A percentile compares a stretch with the other conserved stretches of the same genome.
These are phyloP conservation scores for Phyllotreta striolata DNA, from an alignment of 2,888 invertebrate species.

Conservation along the genomic window DNA sequence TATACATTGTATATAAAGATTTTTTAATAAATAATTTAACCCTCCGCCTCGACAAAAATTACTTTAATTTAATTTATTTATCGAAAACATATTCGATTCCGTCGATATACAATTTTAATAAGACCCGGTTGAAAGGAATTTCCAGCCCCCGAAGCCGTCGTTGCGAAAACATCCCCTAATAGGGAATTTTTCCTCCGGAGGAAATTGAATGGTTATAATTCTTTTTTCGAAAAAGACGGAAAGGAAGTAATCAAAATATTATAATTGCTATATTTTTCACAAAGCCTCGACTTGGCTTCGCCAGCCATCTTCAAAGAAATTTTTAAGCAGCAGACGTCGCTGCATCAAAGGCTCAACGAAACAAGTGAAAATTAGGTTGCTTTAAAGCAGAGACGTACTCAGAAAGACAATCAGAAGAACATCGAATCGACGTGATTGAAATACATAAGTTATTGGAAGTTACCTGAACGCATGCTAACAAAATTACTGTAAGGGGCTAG, in stretches of 20 bases:
- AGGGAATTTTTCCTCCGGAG: conserved; percentile 17
- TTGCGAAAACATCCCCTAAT: conserved; percentile 12
- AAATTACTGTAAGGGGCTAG: no score
- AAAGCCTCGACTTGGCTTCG: conserved; percentile 15
- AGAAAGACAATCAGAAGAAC: background rate
- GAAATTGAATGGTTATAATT: conserved; percentile 32
- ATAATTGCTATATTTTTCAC: conserved; percentile 28
- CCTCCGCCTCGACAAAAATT: no score
- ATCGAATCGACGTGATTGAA: no score
- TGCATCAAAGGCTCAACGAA: conserved; percentile 19
- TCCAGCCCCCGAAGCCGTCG: no score
- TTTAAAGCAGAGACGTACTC: conserved; percentile 5
- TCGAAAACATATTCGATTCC: no score
- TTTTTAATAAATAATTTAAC: no score
- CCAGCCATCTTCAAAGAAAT: conserved; percentile 26
- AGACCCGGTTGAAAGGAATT: no score
- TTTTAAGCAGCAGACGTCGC: conserved; percentile 21
- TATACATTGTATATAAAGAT: no score
- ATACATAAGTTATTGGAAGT: no score
- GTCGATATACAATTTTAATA: no score
- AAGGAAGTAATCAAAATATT: conserved; percentile 27
- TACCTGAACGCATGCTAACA: no score
- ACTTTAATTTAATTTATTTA: no score
- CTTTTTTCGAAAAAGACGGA: conserved; percentile 21
- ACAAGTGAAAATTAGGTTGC: conserved; percentile 23